phyloP scores from a whole-genome alignment of 2,797 vertebrate genomes.

The Cossypha polioptera region DNA sequence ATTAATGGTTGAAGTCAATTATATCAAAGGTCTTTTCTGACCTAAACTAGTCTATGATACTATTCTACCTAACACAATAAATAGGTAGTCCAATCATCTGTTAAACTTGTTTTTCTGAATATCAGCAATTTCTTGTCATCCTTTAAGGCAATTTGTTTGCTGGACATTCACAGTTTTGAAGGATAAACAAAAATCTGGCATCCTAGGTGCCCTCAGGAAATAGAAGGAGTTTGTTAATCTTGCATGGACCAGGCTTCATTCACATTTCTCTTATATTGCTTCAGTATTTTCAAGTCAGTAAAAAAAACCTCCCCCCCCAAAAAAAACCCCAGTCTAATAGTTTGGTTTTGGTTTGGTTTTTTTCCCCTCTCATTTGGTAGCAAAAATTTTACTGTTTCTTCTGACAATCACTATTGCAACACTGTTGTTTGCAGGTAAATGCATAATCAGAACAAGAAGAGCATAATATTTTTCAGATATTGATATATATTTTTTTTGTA shows the following conservation, averaged over 20 bases:
- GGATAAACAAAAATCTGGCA: not conserved
- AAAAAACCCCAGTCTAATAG: not conserved
- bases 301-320: not conserved
- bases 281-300: not conserved
- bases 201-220: not conserved
- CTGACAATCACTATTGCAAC: not conserved
- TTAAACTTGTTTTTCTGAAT: not conserved
- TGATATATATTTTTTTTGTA: not conserved
- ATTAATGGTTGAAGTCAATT: not conserved
- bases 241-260: not conserved
- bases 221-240: not conserved
- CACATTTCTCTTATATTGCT: not conserved
- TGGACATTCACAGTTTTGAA: not conserved
- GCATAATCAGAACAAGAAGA: not conserved
- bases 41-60: fast-evolving
- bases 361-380: not conserved
- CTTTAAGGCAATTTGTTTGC: not conserved
- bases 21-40: not conserved
- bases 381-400: not conserved
- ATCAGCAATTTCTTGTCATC: not conserved
- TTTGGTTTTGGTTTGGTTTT: not conserved
- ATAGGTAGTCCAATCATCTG: not conserved
- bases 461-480: not conserved
- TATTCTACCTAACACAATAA: not conserved
- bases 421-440: not conserved